phyloP scores from a whole-genome alignment of 2,113 vertebrate species.

The Alouatta palliata region DNA sequence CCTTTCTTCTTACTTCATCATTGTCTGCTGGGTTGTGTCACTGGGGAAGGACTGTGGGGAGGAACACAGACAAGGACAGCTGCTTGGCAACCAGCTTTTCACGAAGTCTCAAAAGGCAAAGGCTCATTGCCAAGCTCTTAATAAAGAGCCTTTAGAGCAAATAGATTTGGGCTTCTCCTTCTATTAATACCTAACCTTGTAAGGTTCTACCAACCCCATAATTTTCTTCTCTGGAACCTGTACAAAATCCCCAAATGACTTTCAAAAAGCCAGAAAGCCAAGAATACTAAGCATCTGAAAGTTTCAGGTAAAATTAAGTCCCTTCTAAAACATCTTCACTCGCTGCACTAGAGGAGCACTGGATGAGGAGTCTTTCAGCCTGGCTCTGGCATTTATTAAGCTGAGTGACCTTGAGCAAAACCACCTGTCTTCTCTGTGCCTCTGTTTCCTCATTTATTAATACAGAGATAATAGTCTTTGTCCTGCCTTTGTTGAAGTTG shows the following conservation, averaged over 20 bases:
- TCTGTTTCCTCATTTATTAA: not conserved
- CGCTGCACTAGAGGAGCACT: rapidly evolving
- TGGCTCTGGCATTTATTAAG: not conserved
- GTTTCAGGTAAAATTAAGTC: not conserved
- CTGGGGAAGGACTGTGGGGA: not conserved
- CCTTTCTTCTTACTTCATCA: not conserved
- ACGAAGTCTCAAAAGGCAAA: not conserved
- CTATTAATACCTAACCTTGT: conserved; percentile 20
- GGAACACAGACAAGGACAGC: not conserved
- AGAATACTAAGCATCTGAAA: not conserved
- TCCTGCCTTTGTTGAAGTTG: not conserved
- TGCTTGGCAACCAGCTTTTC: not conserved
- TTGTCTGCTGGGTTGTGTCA: not conserved
- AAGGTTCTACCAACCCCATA: not conserved
- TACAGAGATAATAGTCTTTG: not conserved
- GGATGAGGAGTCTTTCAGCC: not conserved
- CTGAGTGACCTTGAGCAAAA: not conserved
- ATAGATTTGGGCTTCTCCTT: conserved; percentile 42
- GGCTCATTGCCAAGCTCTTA: conserved; percentile 61
- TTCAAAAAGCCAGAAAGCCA: conserved; percentile 17
- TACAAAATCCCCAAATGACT: conserved; percentile 48
- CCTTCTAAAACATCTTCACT: not conserved
- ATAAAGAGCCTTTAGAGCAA: conserved; percentile 16
- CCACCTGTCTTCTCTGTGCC: no score
- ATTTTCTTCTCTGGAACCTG: conserved; percentile 55